Base-by-base conservation (phyloP, 2,888 invertebrate genomes). In the Pandemis heparana region DNA sequence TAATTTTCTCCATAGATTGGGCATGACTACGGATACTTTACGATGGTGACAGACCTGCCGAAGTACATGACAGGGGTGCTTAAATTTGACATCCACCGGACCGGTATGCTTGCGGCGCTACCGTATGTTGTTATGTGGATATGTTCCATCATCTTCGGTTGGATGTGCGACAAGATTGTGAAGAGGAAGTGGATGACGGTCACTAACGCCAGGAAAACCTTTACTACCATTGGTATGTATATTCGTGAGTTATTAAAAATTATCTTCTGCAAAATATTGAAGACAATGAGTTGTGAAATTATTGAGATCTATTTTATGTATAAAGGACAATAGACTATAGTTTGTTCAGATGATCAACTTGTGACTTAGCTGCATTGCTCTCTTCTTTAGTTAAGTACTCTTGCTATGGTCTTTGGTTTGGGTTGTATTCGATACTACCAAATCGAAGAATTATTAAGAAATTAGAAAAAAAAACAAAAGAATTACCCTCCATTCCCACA, bases 11-110 rank as follows among this genome's bases (percentile, higher is more conserved):
- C 75, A 10, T 83, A 94, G 94, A 94, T 96, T 62, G 96, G 96
- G 32, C 96, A 96, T 85, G 96, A 96, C 82, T 97, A 96, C 95
- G 96, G 96, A 1, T 96, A 96, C 86, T 96, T 96, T 84, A 96
- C 96, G 0, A 96, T 97, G 95, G 95, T 96, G 56, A 96, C 96
- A 0, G 96, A 96, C 84, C 90, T 97, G 16, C 96, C 97, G 0
- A 96, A 96, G 78, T 96, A 96, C 85, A 96, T 96, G 95, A 96
- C 95, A 4, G 96, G 96, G 46, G 95, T 96, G 0, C 87, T 97
- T 72, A 95, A 96, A 83, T 96, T 96, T 86, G 95, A 96, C 81
- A 96, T 96, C 71, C 93, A 95, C 73, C 89, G 95, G 81, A 96
- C 96, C 77, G 96, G 96, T 10, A 87, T 95, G 9, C 90, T 96